Base-by-base conservation (phyloP, 2,797 vertebrate species). In the Sebastes cheni region DNA sequence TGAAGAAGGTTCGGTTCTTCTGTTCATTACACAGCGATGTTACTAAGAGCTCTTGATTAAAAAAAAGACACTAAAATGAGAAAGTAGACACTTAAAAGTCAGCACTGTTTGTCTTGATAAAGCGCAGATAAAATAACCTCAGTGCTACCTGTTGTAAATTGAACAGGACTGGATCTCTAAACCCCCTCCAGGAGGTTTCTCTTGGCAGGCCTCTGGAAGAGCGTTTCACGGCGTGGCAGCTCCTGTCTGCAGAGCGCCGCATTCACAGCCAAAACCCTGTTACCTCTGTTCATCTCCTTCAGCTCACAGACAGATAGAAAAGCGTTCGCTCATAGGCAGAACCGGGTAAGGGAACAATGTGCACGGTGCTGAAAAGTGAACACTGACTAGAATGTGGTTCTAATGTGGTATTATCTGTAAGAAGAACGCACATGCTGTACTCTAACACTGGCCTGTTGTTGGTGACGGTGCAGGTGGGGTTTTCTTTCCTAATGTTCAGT, bases 21-120 rank as follows among this genome's bases (percentile, higher is more conserved):
- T 65, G 27, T 42, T 58, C 2, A 23, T 64, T 52, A 29, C 54
- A 64, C 68, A 75, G 18, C 5, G 13, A 32, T 29, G 3, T 73
- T 67, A 67, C 64, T 50, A 65, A 62, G 23, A 84, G 69, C 68
- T 79, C 52, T 67, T 62, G 66, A 69, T 71, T 80, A 66, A 34
- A 67, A 64, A 29, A 56, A 69, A 52, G 39, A 77, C 61, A 71
- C 76, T 86, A 72, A 66, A 76, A 59, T n/a, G 20, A 79, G 80
- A 85, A 89, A 77, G 77, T 84, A 69, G 79, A 59, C 78, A 54
- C 64, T 75, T 46, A 18, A 61, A n/a, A 50, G 65, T 36, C 55
- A 22, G 64, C 68, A 75, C 70, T 36, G 61, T 55, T 78, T 32
- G 64, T 84, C 18, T 50, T 6, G 39, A 25, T 55, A 9, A 60